These are phyloP conservation scores for Lycocorax pyrrhopterus DNA, from an alignment of 2,113 vertebrate species.

Conservation along the genomic window DNA sequence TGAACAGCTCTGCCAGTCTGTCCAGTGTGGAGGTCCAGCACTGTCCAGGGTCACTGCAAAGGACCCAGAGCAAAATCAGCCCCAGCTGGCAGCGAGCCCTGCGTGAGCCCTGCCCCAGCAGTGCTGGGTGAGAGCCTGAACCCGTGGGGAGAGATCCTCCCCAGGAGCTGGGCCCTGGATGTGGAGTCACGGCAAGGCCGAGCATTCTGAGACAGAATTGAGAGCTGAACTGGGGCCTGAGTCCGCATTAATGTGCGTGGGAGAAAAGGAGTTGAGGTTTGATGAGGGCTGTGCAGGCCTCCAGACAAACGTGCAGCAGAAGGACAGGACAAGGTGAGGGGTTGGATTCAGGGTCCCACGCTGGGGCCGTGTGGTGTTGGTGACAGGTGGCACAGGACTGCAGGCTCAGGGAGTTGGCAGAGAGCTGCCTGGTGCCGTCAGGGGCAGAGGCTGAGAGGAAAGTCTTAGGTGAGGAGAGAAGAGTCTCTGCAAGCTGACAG, in stretches of 20 bases:
- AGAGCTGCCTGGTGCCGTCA: not conserved
- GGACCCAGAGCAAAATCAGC: not conserved
- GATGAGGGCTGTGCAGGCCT: not conserved
- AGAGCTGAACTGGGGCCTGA: not conserved
- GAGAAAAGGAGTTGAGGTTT: not conserved
- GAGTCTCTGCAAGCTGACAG: not conserved
- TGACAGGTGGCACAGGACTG: not conserved
- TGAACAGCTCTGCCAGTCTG: not conserved
- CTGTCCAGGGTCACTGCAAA: not conserved
- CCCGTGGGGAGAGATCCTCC: accelerated
- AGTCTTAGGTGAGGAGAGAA: not conserved
- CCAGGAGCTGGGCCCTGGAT: not conserved
- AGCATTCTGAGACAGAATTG: not conserved
- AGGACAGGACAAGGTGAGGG: not conserved
- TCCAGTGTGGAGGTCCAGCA: not conserved
- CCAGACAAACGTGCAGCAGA: not conserved
- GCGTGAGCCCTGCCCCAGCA: not conserved
- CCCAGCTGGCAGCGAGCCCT: not conserved
- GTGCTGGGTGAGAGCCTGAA: not conserved
- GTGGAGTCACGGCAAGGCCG: not conserved
- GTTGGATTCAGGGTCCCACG: not conserved
- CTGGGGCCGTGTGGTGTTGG: not conserved
- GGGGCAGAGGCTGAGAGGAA: not conserved
- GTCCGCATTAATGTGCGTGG: accelerated
- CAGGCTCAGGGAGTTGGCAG: not conserved